Base-by-base conservation (phyloP, 2,888 invertebrate species). In the Papilio demoleus region DNA sequence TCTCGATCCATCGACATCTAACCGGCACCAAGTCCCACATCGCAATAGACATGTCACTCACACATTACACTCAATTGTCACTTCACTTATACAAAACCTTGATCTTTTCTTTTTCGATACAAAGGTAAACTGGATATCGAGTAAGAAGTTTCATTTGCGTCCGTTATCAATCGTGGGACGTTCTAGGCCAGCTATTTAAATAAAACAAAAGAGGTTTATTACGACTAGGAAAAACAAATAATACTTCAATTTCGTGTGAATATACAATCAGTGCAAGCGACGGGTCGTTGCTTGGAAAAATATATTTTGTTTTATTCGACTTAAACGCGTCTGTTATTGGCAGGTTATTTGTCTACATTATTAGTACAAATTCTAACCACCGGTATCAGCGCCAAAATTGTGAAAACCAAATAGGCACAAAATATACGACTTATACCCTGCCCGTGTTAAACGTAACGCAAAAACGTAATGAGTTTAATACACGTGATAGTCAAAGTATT, bases 11-110 rank as follows among this genome's bases (percentile, higher is more conserved):
- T 34, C 88, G 84, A 77, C 88, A 84, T 77, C 89, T 80, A 66
- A 86, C 85, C 74, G 90, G 92, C 85, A 93, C 82, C 77, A 93
- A 74, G 74, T 92, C 89, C 79, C 92, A 89, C 71, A 89, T 85
- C 64, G 83, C 87, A 70, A 78, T 76, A 42, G 87, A 85, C 89
- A 90, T 88, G 60, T 70, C 61, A 14, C 27, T 71, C 71, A 79
- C 74, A 71, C 72, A 74, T 70, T 19, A 67, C 70, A 67, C 68
- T 59, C 31, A 24, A 4, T 59, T 58, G 38, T 69, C 72, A 74
- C 74, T 67, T 40, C 67, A 67, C 60, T 67, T 31, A 22, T 34
- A n/a, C 8, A 17, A 59, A 36, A 34, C 42, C 59, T 65, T 58
- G 45, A 65, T 31, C 38, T 60, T 38, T 60, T 11, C 22, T 24